phyloP scores from a whole-genome alignment of 2,888 invertebrate genomes.

The Trichogramma dendrolimi region DNA sequence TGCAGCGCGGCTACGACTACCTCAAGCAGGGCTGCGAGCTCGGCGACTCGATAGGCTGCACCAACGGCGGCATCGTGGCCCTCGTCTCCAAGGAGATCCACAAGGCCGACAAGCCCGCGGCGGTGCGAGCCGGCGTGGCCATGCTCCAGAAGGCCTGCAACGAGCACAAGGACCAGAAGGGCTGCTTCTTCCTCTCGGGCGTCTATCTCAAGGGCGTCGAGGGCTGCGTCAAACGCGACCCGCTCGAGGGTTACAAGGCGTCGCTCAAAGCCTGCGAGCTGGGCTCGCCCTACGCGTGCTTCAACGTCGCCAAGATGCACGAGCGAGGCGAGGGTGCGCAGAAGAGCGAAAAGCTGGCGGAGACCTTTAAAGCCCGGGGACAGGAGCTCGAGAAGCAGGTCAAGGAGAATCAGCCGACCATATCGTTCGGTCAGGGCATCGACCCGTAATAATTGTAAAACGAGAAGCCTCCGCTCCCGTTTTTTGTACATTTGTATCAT shows the following conservation, averaged over 20 bases:
- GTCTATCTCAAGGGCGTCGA: conserved; percentile 74
- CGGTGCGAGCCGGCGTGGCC: conserved; percentile 48
- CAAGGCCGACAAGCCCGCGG: conserved; percentile 21
- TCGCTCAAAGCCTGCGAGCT: conserved; percentile 77
- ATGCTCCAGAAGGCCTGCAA: conserved; percentile 57
- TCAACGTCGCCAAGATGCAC: conserved; percentile 85
- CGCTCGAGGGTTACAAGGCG: conserved; percentile 73
- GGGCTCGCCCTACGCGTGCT: conserved; percentile 83
- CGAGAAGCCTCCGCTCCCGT: neutral
- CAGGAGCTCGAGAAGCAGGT: conserved; percentile 49
- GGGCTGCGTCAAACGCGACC: conserved; percentile 61
- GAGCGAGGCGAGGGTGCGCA: conserved; percentile 68
- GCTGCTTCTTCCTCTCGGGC: conserved; percentile 77
- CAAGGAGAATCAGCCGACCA: conserved; percentile 66
- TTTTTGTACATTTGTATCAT: neutral
- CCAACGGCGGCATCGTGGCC: conserved; percentile 56
- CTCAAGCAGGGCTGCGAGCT: conserved; percentile 76
- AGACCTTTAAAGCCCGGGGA: conserved; percentile 47
- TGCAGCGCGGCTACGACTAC: conserved; percentile 60
- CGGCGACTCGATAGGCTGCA: conserved; percentile 67
- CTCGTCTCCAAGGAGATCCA: neutral
- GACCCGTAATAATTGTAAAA: neutral
- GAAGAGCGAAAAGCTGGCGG: conserved; percentile 71
- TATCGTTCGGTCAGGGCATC: conserved; percentile 49
- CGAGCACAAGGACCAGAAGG: conserved; percentile 58